Evolutionary conservation across 2,888 invertebrate genomes (phyloP).

Genomic region (Lomographa bimaculata): DNA sequence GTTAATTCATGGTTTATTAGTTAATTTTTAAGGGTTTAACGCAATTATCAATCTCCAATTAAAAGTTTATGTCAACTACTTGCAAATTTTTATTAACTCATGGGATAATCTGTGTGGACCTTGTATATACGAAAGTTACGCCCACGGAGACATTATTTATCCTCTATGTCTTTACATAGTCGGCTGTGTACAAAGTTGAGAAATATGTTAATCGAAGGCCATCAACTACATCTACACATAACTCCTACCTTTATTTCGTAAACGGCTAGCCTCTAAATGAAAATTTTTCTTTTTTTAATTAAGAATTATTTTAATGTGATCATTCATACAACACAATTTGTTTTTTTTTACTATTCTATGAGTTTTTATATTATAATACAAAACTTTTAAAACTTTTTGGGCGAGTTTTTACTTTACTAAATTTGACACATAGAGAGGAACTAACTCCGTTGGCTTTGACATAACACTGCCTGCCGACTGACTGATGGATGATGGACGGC

Average conservation of each 20-base stretch:
- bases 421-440: conserved; percentile 7
- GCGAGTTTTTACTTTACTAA: conserved; percentile 5
- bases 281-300: not conserved
- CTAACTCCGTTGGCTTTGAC: too few species aligned
- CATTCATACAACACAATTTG: not conserved
- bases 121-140: conserved; percentile 59
- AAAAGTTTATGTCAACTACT: too few species aligned
- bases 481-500: too few species aligned
- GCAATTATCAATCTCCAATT: too few species aligned
- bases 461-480: too few species aligned
- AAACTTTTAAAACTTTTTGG: conserved; percentile 13
- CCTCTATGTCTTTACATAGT: conserved; percentile 56
- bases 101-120: conserved; percentile 41
- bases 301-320: not conserved
- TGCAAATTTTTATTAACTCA: conserved; percentile 18
- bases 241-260: conserved; percentile 45
- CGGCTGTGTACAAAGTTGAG: conserved; percentile 66
- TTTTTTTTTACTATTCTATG: too few species aligned
- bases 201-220: conserved; percentile 76
- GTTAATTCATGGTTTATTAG: conserved; percentile 36
- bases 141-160: conserved; percentile 62
- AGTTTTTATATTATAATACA: conserved; percentile 10
- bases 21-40: too few species aligned
- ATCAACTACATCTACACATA: conserved; percentile 53
- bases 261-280: conserved; percentile 29